Base-by-base conservation (phyloP, 2,888 invertebrate species). In the Cephalotes varians region DNA sequence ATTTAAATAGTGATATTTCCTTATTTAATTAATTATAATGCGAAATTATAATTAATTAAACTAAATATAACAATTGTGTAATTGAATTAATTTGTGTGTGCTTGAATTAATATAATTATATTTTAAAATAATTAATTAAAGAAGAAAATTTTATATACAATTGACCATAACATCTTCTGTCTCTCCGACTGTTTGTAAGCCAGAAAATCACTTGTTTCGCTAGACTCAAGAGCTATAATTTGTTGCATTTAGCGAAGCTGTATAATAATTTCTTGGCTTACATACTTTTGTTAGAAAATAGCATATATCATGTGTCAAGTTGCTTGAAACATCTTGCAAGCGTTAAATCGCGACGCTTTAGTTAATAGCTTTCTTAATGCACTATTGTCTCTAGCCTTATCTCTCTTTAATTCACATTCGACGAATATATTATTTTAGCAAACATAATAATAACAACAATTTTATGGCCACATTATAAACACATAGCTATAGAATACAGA, bases 361-460 rank as follows among this genome's bases (percentile, higher is more conserved):
- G 21, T 4, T 37, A 37, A 54, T 15, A 65, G 40, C 40, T 65
- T 67, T 34, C 49, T 51, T 34, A 54, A 34, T 18, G 18, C n/a
- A 21, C 25, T 54, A 54, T 65, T 10, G 10, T 62, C 18, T 44
- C 44, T 44, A 77, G 31, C 2, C 34, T 34, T 74, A 49, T 49
- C 62, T 73, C 31, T 10, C n/a, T 18, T 56, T 15, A 5, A 9
- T 69, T 69, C 12, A 56, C 7, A 56, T 25, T 56, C 71, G 56
- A 79, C 12, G 10, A 65, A 65, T 76, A 76, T 69, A 65, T 76
- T 71, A 58, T 71, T 71, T 44, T 10, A 71, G 47, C 25, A 56
- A 76, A 76, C 76, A 54, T 76, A 76, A 74, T 76, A 74, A 62
- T 21, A 64, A 74, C 64, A 72, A 74, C 74, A 77, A 77, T 12